These are phyloP conservation scores for Aporophyla lueneburgensis DNA, from an alignment of 2,888 invertebrate species.

Conservation along the genomic window DNA sequence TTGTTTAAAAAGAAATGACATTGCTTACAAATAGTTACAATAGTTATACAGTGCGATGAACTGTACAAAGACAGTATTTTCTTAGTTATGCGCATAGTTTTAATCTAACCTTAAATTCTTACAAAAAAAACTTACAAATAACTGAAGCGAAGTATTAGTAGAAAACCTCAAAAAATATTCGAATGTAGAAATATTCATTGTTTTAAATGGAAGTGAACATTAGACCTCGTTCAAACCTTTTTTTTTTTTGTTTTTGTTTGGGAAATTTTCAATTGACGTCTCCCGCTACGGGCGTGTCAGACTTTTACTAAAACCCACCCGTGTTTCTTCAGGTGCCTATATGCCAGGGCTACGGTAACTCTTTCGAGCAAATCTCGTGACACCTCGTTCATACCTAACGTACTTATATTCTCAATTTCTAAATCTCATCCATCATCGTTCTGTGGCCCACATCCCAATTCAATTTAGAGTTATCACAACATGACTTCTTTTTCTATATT, in stretches of 20 bases:
- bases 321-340: too few species aligned
- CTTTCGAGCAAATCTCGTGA: too few species aligned
- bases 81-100: not conserved
- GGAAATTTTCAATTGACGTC: too few species aligned
- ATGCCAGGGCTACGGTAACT: too few species aligned
- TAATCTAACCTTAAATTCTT: not conserved
- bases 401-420: too few species aligned
- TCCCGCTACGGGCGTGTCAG: too few species aligned
- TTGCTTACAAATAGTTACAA: not conserved
- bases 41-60: too few species aligned
- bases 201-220: not conserved
- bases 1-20: not conserved
- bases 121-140: not conserved
- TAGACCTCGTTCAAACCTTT: not conserved
- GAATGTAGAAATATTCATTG: not conserved
- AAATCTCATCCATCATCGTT: not conserved
- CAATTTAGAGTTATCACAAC: not conserved
- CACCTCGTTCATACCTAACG: not conserved
- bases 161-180: not conserved
- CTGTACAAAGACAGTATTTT: not conserved
- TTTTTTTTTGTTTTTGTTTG: too few species aligned
- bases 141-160: not conserved
- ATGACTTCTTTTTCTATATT: not conserved
- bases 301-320: too few species aligned
- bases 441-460: too few species aligned